These are phyloP conservation scores for Phasia obesa DNA, from an alignment of 2,888 invertebrate genomes.

Conservation along the genomic window DNA sequence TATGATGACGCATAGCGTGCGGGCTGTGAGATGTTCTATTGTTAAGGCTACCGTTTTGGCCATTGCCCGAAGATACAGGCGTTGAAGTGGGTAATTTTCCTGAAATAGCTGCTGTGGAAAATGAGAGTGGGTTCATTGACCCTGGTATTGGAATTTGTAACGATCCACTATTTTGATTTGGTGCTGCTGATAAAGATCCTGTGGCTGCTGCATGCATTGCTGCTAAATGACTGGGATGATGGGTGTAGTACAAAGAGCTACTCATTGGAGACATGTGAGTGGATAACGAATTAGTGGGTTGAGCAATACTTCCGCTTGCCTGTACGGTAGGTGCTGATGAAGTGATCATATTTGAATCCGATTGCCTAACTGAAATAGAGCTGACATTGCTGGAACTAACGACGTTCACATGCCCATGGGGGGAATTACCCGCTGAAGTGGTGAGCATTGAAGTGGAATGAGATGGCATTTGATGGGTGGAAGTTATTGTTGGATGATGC, in stretches of 20 bases:
- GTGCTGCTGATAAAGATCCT: conserved; percentile 77
- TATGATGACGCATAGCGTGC: conserved; percentile 78
- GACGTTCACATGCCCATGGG: conserved; percentile 76
- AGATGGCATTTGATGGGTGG: conserved; percentile 79
- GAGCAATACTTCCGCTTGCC: conserved; percentile 73
- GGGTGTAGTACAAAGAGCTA: conserved; percentile 79
- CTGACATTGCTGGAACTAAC: conserved; percentile 69
- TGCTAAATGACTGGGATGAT: conserved; percentile 76
- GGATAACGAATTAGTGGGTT: conserved; percentile 75
- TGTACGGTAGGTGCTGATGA: conserved; percentile 74
- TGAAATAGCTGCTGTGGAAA: conserved; percentile 71
- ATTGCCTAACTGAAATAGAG: conserved; percentile 70
- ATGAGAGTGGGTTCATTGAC: conserved; percentile 52
- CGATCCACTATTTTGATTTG: conserved; percentile 71
- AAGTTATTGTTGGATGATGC: conserved; percentile 77
- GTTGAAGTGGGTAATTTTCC: conserved; percentile 76
- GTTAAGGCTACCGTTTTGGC: conserved; percentile 74
- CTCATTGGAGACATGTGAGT: conserved; percentile 80
- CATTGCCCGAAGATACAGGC: conserved; percentile 70
- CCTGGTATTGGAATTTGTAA: conserved; percentile 71
- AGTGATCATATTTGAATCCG: conserved; percentile 73
- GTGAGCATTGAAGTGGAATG: conserved; percentile 74
- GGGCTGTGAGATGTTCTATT: conserved; percentile 79
- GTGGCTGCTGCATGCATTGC: conserved; percentile 79
- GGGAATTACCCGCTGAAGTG: conserved; percentile 74